Base-by-base conservation (phyloP, 2,797 vertebrate species). In the Pseudomugil tenellus region DNA sequence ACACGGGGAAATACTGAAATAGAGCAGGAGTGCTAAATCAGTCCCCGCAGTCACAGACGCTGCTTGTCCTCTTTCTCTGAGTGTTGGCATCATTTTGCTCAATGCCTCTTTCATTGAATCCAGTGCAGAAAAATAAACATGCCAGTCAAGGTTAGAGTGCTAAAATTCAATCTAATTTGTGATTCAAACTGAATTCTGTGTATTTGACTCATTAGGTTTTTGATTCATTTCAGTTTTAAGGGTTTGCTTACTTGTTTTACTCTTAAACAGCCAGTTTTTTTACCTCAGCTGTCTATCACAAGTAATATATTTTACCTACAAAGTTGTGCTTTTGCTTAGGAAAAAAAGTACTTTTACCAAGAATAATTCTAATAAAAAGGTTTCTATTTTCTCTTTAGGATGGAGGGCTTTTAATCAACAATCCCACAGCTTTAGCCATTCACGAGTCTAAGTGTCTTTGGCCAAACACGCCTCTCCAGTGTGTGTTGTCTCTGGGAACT, bases 381-480 rank as follows among this genome's bases (percentile, higher is more conserved):
- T 58, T 4, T 67, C 11, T 64, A 13, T 32, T 41, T 46, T 6
- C n/a, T 21, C 2, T 70, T 51, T 73, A 99, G 97, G 97, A 99
- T 19, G 97, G 98, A 76, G 98, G 97, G 19, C 94, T 99, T 41
- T 94, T 99, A 52, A 93, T 99, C 63, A 99, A 99, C 91, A 99
- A 99, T 76, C 97, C 97, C 74, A 96, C 96, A 1, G 96, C 96
- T 0, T 69, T 99, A 87, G 98, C 97, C 61, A 94, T 99, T 79
- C 97, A 98, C 0, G 97, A 99, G 87, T 98, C 96, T 77, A 98
- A 97, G 83, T 95, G 95, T 80, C 93, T 99, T 68, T 99, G 98
- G 97, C 97, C 98, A 0, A 93, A 95, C 62, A 95, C 95, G 0
- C 95, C 96, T 0, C 58, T 98, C 69, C 96, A 99, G 84, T 99